Percentiles rank a stretch among this genome's conserved stretches.
Conservation (phyloP, 2,797 vertebrate genomes). For the Triplophysa bombifrons region DNA sequence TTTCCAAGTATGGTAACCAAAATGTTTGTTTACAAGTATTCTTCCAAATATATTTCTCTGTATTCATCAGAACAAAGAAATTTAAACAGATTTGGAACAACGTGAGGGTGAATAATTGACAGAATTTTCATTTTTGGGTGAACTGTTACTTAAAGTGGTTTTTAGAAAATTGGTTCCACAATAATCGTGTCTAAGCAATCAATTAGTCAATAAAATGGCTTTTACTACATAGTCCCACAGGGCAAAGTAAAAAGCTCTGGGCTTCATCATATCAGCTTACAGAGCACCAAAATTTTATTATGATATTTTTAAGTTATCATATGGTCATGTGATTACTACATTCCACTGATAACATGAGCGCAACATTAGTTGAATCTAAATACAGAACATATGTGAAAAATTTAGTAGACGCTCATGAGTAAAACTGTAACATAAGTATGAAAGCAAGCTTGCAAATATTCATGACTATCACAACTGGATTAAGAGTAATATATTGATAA, state of each 20-base stretch:
- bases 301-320: neutral
- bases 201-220: neutral
- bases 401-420: neutral
- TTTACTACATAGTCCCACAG: neutral
- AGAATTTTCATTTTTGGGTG: too few species aligned
- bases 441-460: neutral
- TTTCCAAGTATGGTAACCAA: too few species aligned
- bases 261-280: neutral
- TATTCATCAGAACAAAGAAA: too few species aligned
- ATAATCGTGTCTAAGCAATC: neutral
- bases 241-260: neutral
- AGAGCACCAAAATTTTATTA: neutral
- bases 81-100: too few species aligned
- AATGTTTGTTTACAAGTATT: too few species aligned
- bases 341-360: neutral
- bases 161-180: neutral
- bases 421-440: constrained; percentile 1
- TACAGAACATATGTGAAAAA: constrained; percentile 2
- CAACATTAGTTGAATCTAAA: neutral
- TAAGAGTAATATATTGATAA: neutral
- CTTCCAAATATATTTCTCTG: too few species aligned
- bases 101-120: too few species aligned
- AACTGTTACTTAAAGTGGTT: neutral
- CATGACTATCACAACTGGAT: neutral
- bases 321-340: neutral